Base-by-base conservation (phyloP, 2,888 invertebrate genomes). In the Camptogramma bilineatum region DNA sequence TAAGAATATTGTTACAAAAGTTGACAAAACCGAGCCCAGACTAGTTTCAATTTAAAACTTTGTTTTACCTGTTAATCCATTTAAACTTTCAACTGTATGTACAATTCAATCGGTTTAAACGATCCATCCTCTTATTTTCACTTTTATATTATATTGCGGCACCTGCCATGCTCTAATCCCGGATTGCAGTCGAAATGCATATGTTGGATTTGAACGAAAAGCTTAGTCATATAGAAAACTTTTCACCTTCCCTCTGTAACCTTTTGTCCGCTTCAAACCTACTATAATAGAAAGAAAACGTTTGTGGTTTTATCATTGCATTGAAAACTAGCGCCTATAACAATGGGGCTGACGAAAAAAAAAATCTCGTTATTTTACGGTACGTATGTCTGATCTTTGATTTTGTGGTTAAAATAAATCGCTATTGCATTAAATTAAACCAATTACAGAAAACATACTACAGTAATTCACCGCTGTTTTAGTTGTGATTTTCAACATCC, bases 111-210 rank as follows among this genome's bases (percentile, higher is more conserved):
- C 52, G 62, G 52, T 60, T 64, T 68, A 74, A 74, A 71, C 68
- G 69, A 65, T 74, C 72, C 71, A 68, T 67, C 62, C 62, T 58
- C 66, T 71, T 34, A 76, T 77, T 75, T 81, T 73, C 53, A 51
- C 59, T 59, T 44, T 66, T 61, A 75, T 76, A 82, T 81, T 80
- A 78, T 80, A 79, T 77, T 68, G 73, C 65, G 51, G 69, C 75
- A 77, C 76, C 76, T 77, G 76, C 47, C 73, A 34, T 7, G 68
- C 72, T 72, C 67, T 83, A 79, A 85, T 81, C 80, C 76, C 62
- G 69, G 72, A 72, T 76, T 75, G 69, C 72, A 82, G 80, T 80
- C 76, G 77, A 83, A 85, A 81, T 80, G 78, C 78, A 83, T 77
- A 78, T 80, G 84, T 79, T 69, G 73, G 77, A 75, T 78, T 77